These are phyloP conservation scores for Megamerina dolium DNA, from an alignment of 2,888 invertebrate genomes.

Conservation along the genomic window DNA sequence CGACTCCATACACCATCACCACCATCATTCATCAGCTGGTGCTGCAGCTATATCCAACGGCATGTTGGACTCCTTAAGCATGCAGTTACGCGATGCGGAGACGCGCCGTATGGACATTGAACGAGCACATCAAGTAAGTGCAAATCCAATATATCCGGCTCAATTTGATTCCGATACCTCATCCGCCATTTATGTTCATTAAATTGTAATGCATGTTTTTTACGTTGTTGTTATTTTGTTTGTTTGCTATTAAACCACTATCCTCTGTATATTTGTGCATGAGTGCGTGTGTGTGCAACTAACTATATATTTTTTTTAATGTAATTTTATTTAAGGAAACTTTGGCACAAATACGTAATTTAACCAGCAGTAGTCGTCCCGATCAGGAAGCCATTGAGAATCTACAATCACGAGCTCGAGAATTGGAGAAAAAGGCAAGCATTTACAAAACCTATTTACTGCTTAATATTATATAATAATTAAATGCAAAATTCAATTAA, in stretches of 20 bases:
- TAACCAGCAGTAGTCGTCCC: conserved; percentile 50
- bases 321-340: conserved; percentile 54
- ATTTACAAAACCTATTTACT: background rate
- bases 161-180: background rate
- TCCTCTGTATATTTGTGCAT: too few species aligned
- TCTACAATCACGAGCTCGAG: conserved; percentile 76
- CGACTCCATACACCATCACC: conserved; percentile 44
- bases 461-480: too few species aligned
- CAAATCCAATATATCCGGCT: too few species aligned
- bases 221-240: conserved; percentile 5
- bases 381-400: conserved; percentile 64
- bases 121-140: conserved; percentile 59
- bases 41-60: conserved; percentile 33
- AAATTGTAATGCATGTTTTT: background rate
- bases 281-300: too few species aligned
- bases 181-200: conserved; percentile 1
- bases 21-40: conserved; percentile 35
- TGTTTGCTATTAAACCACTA: conserved; percentile 9
- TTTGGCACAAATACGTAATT: conserved; percentile 59
- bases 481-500: background rate
- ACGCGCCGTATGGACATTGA: conserved; percentile 70
- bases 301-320: conserved; percentile 1
- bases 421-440: conserved; percentile 82
- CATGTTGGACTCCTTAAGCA: conserved; percentile 57
- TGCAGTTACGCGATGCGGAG: conserved; percentile 75